A percentile compares a stretch with the other conserved stretches of the same genome.
phyloP scores from a whole-genome alignment of 2,888 invertebrate species.

The Caenorhabditis sp. region DNA sequence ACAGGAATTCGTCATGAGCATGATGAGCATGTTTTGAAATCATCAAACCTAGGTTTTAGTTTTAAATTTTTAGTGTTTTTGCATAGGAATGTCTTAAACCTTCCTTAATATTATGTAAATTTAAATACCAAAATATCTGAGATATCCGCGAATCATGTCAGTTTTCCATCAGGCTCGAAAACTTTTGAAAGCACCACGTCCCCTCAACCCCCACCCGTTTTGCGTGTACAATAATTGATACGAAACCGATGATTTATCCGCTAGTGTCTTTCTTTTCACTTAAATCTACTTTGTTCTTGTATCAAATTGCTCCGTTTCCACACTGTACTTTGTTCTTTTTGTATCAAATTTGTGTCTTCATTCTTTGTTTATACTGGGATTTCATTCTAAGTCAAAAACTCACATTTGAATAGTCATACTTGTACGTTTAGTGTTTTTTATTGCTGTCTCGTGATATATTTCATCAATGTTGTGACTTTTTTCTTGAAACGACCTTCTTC shows the following conservation, averaged over 20 bases:
- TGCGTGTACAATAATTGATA: conserved; percentile 48
- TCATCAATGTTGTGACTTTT: conserved; percentile 45
- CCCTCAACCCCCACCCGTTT: conserved; percentile 22
- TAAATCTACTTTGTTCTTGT: conserved; percentile 4
- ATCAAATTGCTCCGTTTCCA: background rate
- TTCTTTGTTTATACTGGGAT: background rate
- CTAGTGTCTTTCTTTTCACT: conserved; percentile 52
- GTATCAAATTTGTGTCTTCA: background rate
- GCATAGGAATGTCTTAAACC: too few species aligned
- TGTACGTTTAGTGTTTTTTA: conserved; percentile 50
- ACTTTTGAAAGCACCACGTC: background rate
- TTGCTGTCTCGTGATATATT: conserved; percentile 42
- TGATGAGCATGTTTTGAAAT: background rate
- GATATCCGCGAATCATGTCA: too few species aligned
- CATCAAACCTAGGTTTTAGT: conserved; percentile 15
- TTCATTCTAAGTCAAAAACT: conserved; percentile 39
- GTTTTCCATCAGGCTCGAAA: conserved; percentile 18
- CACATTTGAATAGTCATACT: conserved; percentile 51
- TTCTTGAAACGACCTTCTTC: conserved; percentile 33
- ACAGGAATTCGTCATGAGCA: background rate
- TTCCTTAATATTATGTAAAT: too few species aligned
- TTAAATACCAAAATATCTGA: too few species aligned
- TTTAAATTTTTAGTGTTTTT: conserved; percentile 20
- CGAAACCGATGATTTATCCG: conserved; percentile 52
- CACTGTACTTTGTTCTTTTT: conserved; percentile 2